Evolutionary conservation across 2,797 vertebrate species (phyloP).

Genomic region (Macroramphosus scolopax): DNA sequence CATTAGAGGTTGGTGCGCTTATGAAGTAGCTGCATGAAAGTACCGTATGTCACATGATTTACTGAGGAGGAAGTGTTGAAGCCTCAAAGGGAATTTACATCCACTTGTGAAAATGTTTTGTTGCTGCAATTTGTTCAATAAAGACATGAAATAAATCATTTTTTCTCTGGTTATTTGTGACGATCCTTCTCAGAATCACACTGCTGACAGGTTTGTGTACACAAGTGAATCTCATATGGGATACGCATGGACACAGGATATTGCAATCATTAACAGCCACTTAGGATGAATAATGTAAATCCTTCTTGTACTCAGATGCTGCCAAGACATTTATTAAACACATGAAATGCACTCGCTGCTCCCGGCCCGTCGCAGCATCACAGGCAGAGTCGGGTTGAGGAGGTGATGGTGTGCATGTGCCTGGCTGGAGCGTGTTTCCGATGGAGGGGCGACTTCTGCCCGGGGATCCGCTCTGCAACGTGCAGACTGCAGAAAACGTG

Average conservation of each 20-base stretch:
- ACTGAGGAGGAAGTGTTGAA: neutral
- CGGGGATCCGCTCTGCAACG: too few relatives aligned
- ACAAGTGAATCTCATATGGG: too few relatives aligned
- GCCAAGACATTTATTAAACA: too few relatives aligned
- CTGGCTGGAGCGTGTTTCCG: conserved; percentile 21
- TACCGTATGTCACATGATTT: conserved; percentile 2
- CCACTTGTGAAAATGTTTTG: conserved; percentile 1
- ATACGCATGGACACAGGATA: too few relatives aligned
- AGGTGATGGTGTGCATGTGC: conserved; percentile 36
- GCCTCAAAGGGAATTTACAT: neutral
- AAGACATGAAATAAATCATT: conserved; percentile 18
- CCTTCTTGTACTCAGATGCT: too few relatives aligned
- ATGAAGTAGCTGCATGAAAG: too few relatives aligned
- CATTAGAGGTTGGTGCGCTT: neutral
- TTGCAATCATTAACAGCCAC: too few relatives aligned
- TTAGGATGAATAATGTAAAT: too few relatives aligned
- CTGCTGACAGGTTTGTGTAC: too few relatives aligned
- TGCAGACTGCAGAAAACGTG: conserved; percentile 41
- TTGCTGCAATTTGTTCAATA: conserved; percentile 54
- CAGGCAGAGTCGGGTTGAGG: conserved; percentile 15
- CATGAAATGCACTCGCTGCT: too few relatives aligned
- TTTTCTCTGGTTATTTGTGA: neutral
- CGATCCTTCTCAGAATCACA: neutral
- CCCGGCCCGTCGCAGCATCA: neutral
- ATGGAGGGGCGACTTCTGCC: too few relatives aligned